These are phyloP conservation scores for Lochmaea capreae DNA, from an alignment of 2,888 invertebrate species.

Conservation along the genomic window DNA sequence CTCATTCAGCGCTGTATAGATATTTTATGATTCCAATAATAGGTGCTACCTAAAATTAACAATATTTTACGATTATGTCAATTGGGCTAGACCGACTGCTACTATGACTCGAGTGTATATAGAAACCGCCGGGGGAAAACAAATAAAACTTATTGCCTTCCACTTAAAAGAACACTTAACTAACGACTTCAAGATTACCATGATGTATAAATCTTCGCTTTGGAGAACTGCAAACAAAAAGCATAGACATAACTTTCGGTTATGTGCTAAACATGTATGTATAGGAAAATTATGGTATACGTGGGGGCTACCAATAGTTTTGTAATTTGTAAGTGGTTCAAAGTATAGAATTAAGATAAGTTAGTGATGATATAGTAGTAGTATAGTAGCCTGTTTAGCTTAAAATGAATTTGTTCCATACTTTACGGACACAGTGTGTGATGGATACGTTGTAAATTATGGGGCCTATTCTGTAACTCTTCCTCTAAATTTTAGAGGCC, in stretches of 20 bases:
- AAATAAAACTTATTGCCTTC: conserved; percentile 26
- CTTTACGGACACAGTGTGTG: too few relatives aligned
- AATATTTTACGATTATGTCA: too few relatives aligned
- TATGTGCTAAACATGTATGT: neutral
- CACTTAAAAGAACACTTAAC: conserved; percentile 34
- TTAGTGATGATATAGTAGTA: too few relatives aligned
- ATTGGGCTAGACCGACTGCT: neutral
- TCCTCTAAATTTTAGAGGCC: too few relatives aligned
- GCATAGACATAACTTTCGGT: neutral
- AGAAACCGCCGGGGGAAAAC: conserved; percentile 22
- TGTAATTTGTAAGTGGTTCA: neutral
- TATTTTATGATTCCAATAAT: too few relatives aligned
- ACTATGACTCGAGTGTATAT: neutral
- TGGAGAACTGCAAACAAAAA: conserved; percentile 6
- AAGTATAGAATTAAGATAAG: too few relatives aligned
- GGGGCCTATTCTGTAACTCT: too few relatives aligned
- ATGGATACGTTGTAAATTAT: too few relatives aligned
- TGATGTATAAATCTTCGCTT: conserved; percentile 31
- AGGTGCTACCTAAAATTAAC: too few relatives aligned
- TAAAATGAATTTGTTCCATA: too few relatives aligned
- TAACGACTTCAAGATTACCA: conserved; percentile 28
- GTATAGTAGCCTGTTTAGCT: too few relatives aligned
- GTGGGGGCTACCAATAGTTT: neutral
- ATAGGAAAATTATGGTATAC: neutral
- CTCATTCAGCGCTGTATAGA: too few relatives aligned